Conservation (phyloP, 2,888 invertebrate species). For the Nemoura dubitans region DNA sequence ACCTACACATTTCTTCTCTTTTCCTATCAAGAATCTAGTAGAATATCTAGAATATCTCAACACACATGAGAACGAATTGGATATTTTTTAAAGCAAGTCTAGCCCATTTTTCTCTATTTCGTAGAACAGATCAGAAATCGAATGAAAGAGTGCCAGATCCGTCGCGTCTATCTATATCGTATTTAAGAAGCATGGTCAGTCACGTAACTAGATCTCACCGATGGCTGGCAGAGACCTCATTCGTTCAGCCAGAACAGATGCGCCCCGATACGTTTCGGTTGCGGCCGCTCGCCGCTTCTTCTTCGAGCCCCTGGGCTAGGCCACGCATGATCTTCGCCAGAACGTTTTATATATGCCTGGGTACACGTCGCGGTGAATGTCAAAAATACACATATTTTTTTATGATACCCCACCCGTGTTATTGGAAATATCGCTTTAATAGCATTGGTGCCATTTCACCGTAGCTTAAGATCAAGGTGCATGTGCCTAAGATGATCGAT, state of each 20-base stretch:
- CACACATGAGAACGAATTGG: background rate
- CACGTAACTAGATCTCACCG: conserved; percentile 23
- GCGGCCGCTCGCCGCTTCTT: too few species aligned
- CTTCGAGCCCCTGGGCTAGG: too few species aligned
- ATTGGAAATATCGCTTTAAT: background rate
- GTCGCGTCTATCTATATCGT: background rate
- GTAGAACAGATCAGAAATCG: conserved; percentile 1
- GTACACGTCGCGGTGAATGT: background rate
- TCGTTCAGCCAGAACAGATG: conserved; percentile 13
- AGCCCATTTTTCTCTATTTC: background rate
- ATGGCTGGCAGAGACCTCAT: background rate
- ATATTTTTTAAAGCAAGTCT: background rate
- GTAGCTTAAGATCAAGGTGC: background rate
- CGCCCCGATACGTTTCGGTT: background rate
- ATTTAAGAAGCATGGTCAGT: conserved; percentile 21
- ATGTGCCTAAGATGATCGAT: background rate
- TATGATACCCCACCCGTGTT: background rate
- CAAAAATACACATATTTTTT: background rate
- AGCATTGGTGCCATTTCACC: background rate
- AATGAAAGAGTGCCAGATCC: conserved; percentile 13
- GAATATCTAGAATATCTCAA: too few species aligned
- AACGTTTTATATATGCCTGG: background rate
- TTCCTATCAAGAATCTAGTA: background rate
- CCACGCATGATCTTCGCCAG: background rate
- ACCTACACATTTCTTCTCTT: background rate